Conservation (phyloP, 2,113 vertebrate species). For the Dromiciops gliroides region DNA sequence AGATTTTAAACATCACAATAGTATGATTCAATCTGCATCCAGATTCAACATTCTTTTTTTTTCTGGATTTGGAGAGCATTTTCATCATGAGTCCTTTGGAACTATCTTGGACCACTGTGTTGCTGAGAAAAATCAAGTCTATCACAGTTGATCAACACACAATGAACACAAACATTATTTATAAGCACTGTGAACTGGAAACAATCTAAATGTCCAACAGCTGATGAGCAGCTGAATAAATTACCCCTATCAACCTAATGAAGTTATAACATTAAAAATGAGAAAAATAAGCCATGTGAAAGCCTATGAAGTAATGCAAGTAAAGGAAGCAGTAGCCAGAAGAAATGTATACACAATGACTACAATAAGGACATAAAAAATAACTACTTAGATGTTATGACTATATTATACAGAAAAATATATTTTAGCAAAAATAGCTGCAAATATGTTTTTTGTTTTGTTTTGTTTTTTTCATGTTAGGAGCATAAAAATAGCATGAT, state of each 20-base stretch:
- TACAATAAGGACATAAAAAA: background rate
- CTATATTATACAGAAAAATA: background rate
- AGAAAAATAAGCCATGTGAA: background rate
- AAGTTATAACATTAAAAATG: background rate
- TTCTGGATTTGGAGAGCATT: too few relatives aligned
- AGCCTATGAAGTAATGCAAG: background rate
- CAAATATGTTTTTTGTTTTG: background rate
- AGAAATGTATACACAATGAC: background rate
- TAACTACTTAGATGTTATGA: background rate
- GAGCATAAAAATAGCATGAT: background rate
- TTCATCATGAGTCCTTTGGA: too few relatives aligned
- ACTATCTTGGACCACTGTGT: too few relatives aligned
- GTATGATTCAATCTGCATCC: too few relatives aligned
- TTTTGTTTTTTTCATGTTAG: background rate
- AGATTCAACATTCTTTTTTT: too few relatives aligned
- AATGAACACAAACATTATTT: background rate
- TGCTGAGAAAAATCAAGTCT: too few relatives aligned
- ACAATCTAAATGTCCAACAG: background rate
- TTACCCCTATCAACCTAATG: background rate
- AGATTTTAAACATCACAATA: too few relatives aligned
- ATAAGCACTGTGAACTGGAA: background rate
- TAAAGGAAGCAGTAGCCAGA: background rate
- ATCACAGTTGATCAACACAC: too few relatives aligned
- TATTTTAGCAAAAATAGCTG: background rate
- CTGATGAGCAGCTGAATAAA: background rate